Conservation (phyloP, 2,113 vertebrate genomes). For the Pteruthius melanotis region DNA sequence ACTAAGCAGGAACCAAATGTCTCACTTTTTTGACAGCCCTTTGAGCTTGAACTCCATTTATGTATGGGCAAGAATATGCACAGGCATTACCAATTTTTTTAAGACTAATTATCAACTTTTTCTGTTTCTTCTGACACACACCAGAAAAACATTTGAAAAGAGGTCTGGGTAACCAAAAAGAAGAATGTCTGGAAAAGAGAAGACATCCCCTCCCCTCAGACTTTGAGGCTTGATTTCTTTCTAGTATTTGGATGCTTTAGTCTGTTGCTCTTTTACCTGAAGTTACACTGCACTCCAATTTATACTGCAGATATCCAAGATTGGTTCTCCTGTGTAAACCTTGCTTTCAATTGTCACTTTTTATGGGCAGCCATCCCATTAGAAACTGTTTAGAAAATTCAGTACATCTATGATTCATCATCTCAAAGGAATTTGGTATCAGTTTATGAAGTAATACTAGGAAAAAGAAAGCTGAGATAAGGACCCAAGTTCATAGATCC, state of each 20-base stretch:
- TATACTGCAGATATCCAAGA: not conserved
- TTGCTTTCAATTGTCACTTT: not conserved
- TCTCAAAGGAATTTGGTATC: not conserved
- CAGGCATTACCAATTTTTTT: conserved; percentile 7
- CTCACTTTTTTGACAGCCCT: not conserved
- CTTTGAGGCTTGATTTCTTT: not conserved
- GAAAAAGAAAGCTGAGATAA: not conserved
- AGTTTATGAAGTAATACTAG: not conserved
- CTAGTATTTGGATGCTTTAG: not conserved
- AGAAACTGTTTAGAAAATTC: not conserved
- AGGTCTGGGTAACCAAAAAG: not conserved
- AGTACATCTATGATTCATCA: not conserved
- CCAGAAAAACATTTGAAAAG: not conserved
- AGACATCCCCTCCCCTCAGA: not conserved
- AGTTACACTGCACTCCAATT: not conserved
- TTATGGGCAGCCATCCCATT: not conserved
- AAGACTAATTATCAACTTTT: not conserved
- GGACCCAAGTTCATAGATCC: not conserved
- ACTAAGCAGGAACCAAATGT: not conserved
- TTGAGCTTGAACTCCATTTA: not conserved
- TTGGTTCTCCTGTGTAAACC: not conserved
- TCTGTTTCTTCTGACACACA: not conserved
- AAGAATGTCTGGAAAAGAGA: not conserved
- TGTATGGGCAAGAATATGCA: not conserved
- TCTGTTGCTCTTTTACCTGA: not conserved